Evolutionary conservation across 53 echinoderm and acorn worm species (phyloP).

Genomic region (Arbacia lixula): DNA sequence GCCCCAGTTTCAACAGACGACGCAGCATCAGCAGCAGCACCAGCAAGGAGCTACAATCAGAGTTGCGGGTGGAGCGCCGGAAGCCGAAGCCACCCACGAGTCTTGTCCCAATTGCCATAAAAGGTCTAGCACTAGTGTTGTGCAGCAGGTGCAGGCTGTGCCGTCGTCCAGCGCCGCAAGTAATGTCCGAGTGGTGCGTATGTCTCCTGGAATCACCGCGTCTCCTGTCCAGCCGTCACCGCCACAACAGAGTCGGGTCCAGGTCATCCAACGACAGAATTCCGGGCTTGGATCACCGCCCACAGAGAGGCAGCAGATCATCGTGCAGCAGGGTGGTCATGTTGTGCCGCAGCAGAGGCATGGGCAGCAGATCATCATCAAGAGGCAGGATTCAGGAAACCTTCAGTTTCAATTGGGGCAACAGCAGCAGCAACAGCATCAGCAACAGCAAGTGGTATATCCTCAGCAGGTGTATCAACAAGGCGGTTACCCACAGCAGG

Average conservation of each 20-base stretch:
- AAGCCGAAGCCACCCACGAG: neutral
- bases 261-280: slow-evolving; percentile 40
- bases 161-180: slow-evolving; percentile 12
- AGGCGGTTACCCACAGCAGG: slow-evolving; percentile 22
- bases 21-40: slow-evolving; percentile 23
- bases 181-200: slow-evolving; percentile 34
- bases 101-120: slow-evolving; percentile 35
- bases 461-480: slow-evolving; percentile 39
- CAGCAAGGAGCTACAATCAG: slow-evolving; percentile 26
- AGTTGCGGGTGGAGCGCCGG: neutral
- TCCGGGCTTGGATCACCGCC: slow-evolving; percentile 18
- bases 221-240: slow-evolving; percentile 18
- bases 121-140: neutral
- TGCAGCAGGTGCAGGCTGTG: slow-evolving; percentile 2
- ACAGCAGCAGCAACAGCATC: slow-evolving; percentile 5
- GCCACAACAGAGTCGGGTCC: slow-evolving; percentile 26
- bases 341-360: slow-evolving; percentile 3
- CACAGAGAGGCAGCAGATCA: slow-evolving; percentile 1
- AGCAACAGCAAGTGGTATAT: slow-evolving; percentile 27
- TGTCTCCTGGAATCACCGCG: slow-evolving; percentile 42
- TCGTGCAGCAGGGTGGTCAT: slow-evolving; percentile 6
- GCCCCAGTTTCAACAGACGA: slow-evolving; percentile 40
- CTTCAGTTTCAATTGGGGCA: slow-evolving; percentile 20
- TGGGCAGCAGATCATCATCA: slow-evolving; percentile 25
- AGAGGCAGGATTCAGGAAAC: slow-evolving; percentile 28